Evolutionary conservation across 2,888 invertebrate genomes (phyloP).

Genomic region (Acanthoscelides obtectus): DNA sequence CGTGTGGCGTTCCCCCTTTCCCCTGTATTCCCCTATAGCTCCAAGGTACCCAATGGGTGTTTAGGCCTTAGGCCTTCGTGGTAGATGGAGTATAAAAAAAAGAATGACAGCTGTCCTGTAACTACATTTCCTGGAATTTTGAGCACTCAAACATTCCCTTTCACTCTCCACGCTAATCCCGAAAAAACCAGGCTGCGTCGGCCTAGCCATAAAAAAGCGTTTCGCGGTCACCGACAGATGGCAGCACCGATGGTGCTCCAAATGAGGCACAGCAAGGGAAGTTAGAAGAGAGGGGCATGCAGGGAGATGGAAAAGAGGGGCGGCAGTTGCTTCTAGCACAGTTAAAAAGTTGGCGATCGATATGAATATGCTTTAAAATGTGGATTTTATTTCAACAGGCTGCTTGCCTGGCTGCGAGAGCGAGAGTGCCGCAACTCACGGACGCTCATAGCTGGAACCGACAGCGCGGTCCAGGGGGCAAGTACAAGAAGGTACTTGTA

Average conservation of each 20-base stretch:
- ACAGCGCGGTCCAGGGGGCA: neutral
- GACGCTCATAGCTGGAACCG: neutral
- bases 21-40: no score
- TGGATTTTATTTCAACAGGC: constrained; percentile 59
- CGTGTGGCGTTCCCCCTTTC: no score
- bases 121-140: neutral
- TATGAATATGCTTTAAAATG: constrained; percentile 63
- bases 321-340: neutral
- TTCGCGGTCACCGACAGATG: neutral
- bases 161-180: neutral
- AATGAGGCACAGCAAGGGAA: neutral
- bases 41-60: no score
- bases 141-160: neutral
- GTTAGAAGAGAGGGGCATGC: neutral
- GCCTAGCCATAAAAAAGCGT: neutral
- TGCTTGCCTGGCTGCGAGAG: constrained; percentile 32
- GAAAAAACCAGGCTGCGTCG: neutral
- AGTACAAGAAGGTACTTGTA: no score
- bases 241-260: neutral
- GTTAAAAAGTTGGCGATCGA: constrained; percentile 60
- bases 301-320: neutral
- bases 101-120: no score
- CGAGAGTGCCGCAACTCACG: neutral
- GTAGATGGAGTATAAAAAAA: no score
- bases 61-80: no score